A percentile compares a stretch with the other conserved stretches of the same genome.
phyloP scores from a whole-genome alignment of 2,113 vertebrate genomes.

The Ammodytes dubius region DNA sequence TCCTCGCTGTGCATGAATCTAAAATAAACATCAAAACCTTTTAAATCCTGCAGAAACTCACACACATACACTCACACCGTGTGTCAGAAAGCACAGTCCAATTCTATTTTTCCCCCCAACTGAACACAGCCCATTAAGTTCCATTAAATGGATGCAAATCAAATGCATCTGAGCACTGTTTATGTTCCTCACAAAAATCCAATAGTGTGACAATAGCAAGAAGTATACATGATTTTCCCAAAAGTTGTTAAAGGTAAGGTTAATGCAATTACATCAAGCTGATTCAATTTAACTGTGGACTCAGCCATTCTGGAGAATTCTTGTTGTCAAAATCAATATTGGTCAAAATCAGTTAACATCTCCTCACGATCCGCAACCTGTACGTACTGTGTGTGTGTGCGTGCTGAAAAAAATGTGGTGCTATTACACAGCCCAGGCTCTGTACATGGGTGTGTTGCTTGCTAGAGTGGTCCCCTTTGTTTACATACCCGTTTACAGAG shows the following conservation, averaged over 20 bases:
- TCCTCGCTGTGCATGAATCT: not conserved
- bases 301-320: too few species aligned
- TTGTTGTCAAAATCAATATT: too few species aligned
- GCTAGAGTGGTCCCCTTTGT: too few species aligned
- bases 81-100: constrained; percentile 36
- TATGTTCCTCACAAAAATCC: constrained; percentile 47
- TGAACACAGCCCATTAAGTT: constrained; percentile 60
- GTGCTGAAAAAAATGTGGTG: too few species aligned
- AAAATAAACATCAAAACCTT: constrained; percentile 31
- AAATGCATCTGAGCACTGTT: constrained; percentile 45
- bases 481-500: too few species aligned
- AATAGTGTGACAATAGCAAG: constrained; percentile 39
- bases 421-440: too few species aligned
- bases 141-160: constrained; percentile 56
- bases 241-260: constrained; percentile 34
- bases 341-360: too few species aligned
- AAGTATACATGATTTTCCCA: constrained; percentile 30
- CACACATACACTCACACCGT: not conserved
- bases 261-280: constrained; percentile 21
- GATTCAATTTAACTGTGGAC: not conserved
- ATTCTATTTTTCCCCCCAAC: constrained; percentile 34
- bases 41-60: constrained; percentile 13
- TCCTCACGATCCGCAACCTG: too few species aligned
- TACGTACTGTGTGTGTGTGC: too few species aligned
- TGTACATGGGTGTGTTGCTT: too few species aligned